A percentile compares a stretch with the other conserved stretches of the same genome.
Evolutionary conservation across 1,140 invertebrate species (phyloP).

Genomic region (Megalopta genalis): DNA sequence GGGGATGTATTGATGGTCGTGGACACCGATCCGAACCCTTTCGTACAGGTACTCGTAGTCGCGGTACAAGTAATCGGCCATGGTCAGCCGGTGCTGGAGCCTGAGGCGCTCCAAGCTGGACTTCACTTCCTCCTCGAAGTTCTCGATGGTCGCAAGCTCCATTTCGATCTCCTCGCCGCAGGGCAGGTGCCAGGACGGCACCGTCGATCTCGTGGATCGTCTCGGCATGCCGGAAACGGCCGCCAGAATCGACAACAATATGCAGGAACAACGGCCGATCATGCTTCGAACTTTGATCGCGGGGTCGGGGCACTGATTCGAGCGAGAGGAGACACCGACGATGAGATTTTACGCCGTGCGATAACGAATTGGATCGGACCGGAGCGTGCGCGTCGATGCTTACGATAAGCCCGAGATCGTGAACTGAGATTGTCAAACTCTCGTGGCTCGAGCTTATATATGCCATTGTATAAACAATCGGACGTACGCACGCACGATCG

Average conservation of each 20-base stretch:
- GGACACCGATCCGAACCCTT: slow-evolving; percentile 70
- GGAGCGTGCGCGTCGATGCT: slow-evolving; percentile 11
- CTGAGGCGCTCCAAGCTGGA: slow-evolving; percentile 63
- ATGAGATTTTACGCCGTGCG: no score
- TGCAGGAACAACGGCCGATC: background rate
- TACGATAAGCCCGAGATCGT: slow-evolving; percentile 60
- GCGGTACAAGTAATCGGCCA: slow-evolving; percentile 70
- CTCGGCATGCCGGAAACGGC: slow-evolving; percentile 37
- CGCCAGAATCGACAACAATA: slow-evolving; percentile 25
- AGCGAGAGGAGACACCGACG: background rate
- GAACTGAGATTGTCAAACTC: slow-evolving; percentile 79
- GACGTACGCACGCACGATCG: slow-evolving; percentile 70
- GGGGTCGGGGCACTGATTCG: slow-evolving; percentile 12
- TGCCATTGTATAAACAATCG: slow-evolving; percentile 78
- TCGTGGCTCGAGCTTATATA: slow-evolving; percentile 76
- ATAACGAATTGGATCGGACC: background rate
- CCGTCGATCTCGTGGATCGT: slow-evolving; percentile 34
- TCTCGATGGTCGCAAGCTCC: slow-evolving; percentile 5
- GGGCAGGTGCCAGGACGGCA: slow-evolving; percentile 72
- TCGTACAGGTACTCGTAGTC: slow-evolving; percentile 76
- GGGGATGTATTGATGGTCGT: slow-evolving; percentile 77
- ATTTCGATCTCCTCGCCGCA: slow-evolving; percentile 65
- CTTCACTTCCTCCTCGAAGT: slow-evolving; percentile 61
- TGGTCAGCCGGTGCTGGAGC: slow-evolving; percentile 70
- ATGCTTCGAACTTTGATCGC: background rate